Evolutionary conservation across 1,140 invertebrate genomes (phyloP).

Genomic region (Glossosoma conforme): DNA sequence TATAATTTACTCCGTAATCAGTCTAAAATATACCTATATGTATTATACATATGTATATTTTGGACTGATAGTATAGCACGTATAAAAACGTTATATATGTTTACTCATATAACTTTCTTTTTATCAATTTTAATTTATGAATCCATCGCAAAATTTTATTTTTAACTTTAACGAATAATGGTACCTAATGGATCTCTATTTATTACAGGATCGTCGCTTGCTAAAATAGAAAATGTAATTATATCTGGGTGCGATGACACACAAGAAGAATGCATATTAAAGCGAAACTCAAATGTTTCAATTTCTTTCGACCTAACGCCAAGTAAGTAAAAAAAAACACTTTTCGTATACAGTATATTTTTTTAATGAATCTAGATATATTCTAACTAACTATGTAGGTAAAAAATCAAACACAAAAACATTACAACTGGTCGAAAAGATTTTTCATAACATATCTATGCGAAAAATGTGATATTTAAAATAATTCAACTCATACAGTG

Average conservation of each 20-base stretch:
- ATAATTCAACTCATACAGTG: not conserved
- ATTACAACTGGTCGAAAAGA: not conserved
- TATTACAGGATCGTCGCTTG: constrained; percentile 54
- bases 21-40: not conserved
- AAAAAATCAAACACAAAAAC: not conserved
- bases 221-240: constrained; percentile 49
- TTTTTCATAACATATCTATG: not conserved
- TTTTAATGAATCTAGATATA: not conserved
- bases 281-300: constrained; percentile 55
- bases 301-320: constrained; percentile 56
- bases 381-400: not conserved
- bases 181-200: not conserved
- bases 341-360: too few relatives aligned
- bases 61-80: not conserved
- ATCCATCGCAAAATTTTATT: not conserved
- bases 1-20: too few relatives aligned
- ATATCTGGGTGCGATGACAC: constrained; percentile 53
- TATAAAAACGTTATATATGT: not conserved
- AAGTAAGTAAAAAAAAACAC: constrained; percentile 42
- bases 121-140: not conserved
- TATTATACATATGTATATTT: not conserved
- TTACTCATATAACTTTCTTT: not conserved
- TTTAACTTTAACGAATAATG: not conserved
- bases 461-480: not conserved
- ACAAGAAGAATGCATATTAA: constrained; percentile 53